These are phyloP conservation scores for Falco biarmicus DNA, from an alignment of 2,797 vertebrate species.

Conservation along the genomic window DNA sequence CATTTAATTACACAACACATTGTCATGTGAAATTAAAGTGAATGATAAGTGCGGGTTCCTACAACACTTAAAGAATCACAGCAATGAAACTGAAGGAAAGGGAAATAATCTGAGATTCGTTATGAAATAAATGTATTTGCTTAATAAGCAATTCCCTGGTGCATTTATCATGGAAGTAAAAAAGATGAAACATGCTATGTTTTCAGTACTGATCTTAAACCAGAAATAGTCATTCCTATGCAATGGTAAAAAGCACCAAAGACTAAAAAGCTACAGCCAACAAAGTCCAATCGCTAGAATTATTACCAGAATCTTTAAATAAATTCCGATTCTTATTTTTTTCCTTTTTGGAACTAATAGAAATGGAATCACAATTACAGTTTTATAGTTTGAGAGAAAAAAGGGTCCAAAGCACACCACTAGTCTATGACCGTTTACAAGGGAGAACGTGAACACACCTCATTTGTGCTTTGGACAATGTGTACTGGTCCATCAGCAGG, in stretches of 20 bases:
- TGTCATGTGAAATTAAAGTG: background rate
- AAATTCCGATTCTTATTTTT: background rate
- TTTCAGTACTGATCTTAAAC: background rate
- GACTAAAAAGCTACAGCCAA: background rate
- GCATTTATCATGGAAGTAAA: background rate
- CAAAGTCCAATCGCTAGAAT: background rate
- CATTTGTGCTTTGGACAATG: accelerated
- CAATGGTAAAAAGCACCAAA: background rate
- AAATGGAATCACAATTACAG: background rate
- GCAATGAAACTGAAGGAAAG: background rate
- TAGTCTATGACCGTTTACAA: background rate
- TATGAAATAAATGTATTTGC: background rate
- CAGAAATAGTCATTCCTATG: background rate
- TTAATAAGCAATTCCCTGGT: background rate
- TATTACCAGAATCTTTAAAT: background rate
- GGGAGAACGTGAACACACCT: background rate
- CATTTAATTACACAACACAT: background rate
- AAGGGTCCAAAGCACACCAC: background rate
- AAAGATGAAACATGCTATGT: background rate
- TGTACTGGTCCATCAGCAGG: background rate
- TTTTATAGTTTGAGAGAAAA: background rate
- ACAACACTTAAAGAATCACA: background rate
- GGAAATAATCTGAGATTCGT: background rate
- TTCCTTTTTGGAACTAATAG: background rate
- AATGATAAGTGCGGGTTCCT: background rate